Evolutionary conservation across 2,888 invertebrate genomes (phyloP).

Genomic region (Siphonodentalium dalli): DNA sequence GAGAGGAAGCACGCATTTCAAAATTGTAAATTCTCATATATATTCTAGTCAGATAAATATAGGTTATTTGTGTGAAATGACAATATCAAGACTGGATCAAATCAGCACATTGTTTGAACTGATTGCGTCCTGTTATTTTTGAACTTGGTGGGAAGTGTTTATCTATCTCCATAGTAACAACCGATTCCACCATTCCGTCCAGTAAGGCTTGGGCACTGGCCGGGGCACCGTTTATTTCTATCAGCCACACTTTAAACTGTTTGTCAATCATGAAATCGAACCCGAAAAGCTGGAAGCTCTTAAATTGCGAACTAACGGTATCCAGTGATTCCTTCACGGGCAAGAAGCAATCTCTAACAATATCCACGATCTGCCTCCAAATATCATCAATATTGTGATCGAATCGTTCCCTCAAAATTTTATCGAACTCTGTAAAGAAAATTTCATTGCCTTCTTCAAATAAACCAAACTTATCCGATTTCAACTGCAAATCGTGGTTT

Average conservation of each 20-base stretch:
- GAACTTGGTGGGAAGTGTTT: too few relatives aligned
- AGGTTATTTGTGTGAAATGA: too few relatives aligned
- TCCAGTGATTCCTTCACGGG: slow-evolving; percentile 42
- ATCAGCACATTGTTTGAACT: too few relatives aligned
- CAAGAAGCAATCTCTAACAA: slow-evolving; percentile 34
- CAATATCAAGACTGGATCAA: too few relatives aligned
- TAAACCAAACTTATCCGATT: slow-evolving; percentile 45
- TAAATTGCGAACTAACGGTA: slow-evolving; percentile 38
- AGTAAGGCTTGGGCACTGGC: slow-evolving; percentile 52
- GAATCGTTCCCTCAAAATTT: slow-evolving; percentile 27
- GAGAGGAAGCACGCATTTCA: too few relatives aligned
- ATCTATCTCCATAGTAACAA: too few relatives aligned
- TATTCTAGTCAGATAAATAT: too few relatives aligned
- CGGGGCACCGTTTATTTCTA: slow-evolving; percentile 53
- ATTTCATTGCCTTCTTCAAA: slow-evolving; percentile 56
- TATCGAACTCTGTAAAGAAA: slow-evolving; percentile 50
- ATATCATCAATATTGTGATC: slow-evolving; percentile 33
- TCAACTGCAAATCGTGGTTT: slow-evolving; percentile 50
- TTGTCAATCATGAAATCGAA: slow-evolving; percentile 53
- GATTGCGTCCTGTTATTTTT: too few relatives aligned
- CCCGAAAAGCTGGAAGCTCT: slow-evolving; percentile 52
- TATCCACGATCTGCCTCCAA: slow-evolving; percentile 41
- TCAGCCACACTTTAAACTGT: slow-evolving; percentile 42
- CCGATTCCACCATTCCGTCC: too few relatives aligned
- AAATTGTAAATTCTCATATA: too few relatives aligned